Evolutionary conservation across 2,888 invertebrate species (phyloP), one percentile per base, ranked within the genome.

Genomic region (Mamestra brassicae): DNA sequence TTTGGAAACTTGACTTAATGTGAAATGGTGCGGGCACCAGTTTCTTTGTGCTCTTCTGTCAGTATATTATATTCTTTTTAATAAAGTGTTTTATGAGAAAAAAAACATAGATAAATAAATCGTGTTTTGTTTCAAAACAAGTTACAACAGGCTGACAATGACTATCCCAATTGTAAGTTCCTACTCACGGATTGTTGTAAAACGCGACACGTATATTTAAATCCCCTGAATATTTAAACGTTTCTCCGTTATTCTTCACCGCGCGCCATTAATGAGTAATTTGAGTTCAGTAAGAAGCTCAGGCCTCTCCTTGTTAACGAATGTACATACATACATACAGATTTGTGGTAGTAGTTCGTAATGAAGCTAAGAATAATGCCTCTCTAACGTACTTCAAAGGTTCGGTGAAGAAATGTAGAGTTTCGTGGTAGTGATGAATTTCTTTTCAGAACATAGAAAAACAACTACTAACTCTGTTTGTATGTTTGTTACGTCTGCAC

Each of bases 231-330:
- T 86, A 86, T 88, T 88, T 87, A 78, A 88, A 78, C 77, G 71
- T 58, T 76, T 15, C 74, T 65, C 69, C 72, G 63, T 61, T 72
- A 67, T 82, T 79, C 81, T 83, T 78, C 81, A 82, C 72, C 71
- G 81, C 81, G 66, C 73, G 69, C 81, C 79, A 76, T 87, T 85
- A 88, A 88, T 89, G 80, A 87, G 86, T 87, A 84, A 89, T 86
- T 81, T 77, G 85, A 83, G 81, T 75, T 77, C 58, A 36, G 67
- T 83, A 86, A 85, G 86, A 84, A 80, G 85, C 86, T 88, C 80
- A 81, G 73, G 73, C 72, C 75, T 77, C 76, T 81, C 81, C 81
- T 83, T 84, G 81, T 73, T 83, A 82, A 85, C 78, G 67, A 83
- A 71, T 75, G 60, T 83, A 74, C 52, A 3, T 55, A 71, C n/a